A percentile compares a stretch with the other conserved stretches of the same genome.
phyloP scores from a whole-genome alignment of 2,797 vertebrate genomes.

The Heteromormyrus szaboi region DNA sequence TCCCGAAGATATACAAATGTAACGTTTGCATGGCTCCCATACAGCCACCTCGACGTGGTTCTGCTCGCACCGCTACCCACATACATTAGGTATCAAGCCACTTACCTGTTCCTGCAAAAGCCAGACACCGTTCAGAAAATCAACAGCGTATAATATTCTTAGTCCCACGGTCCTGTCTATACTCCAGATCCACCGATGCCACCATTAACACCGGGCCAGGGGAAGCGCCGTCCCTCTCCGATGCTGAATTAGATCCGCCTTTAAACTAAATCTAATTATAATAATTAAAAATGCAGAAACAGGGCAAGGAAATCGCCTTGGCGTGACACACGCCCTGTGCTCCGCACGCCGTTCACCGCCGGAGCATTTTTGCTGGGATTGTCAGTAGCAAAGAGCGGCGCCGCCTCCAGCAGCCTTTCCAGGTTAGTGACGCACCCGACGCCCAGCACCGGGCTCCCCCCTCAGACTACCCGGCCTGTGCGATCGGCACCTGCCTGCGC shows the following conservation, averaged over 20 bases:
- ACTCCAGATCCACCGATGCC: slow-evolving; percentile 47
- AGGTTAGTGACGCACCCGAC: slow-evolving; percentile 48
- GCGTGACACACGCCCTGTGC: slow-evolving; percentile 48
- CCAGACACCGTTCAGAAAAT: background rate
- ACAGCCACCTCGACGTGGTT: background rate
- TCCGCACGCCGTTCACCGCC: slow-evolving; percentile 41
- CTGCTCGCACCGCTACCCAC: background rate
- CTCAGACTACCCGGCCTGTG: background rate
- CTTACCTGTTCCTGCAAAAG: background rate
- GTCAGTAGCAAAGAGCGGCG: slow-evolving; percentile 16
- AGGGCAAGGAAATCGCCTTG: slow-evolving; percentile 47
- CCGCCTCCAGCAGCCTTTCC: slow-evolving; percentile 12
- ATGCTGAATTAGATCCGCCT: slow-evolving; percentile 21
- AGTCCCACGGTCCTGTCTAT: background rate
- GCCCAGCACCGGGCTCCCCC: slow-evolving; percentile 20
- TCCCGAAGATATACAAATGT: background rate
- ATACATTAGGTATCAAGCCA: background rate
- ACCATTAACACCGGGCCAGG: background rate
- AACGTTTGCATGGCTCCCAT: background rate
- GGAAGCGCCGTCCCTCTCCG: background rate
- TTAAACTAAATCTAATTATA: background rate
- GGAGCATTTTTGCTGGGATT: slow-evolving; percentile 19
- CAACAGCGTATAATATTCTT: background rate
- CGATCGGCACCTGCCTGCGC: background rate
- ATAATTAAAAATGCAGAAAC: background rate